Conservation (phyloP, 2,113 vertebrate genomes). For the Callipepla squamata region DNA sequence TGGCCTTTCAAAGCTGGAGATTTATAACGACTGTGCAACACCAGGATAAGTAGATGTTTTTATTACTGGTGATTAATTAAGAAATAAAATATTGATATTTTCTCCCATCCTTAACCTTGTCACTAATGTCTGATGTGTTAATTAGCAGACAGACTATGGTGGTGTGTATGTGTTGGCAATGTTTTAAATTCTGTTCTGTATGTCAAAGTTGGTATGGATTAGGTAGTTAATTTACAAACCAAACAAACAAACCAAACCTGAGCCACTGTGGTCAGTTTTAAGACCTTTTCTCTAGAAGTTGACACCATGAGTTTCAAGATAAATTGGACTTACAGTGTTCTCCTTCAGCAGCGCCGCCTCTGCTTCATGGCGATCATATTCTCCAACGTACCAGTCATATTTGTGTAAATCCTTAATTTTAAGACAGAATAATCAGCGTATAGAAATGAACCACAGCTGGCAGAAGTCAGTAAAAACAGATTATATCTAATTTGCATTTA, state of each 20-base stretch:
- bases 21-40: background rate
- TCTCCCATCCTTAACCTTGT: background rate
- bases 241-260: background rate
- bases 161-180: background rate
- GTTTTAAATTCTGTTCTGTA: background rate
- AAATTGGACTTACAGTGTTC: conserved; percentile 78
- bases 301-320: background rate
- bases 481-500: background rate
- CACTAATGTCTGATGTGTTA: background rate
- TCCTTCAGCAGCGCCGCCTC: conserved; percentile 84
- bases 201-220: background rate
- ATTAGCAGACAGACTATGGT: background rate
- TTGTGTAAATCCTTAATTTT: conserved; percentile 71
- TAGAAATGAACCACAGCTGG: background rate
- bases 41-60: background rate
- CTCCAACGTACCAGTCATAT: conserved; percentile 85
- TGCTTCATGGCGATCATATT: conserved; percentile 78
- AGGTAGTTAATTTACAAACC: background rate
- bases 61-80: background rate
- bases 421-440: background rate
- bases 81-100: background rate
- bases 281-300: background rate
- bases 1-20: background rate
- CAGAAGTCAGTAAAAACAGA: background rate
- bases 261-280: background rate